These are phyloP conservation scores for Condylura cristata DNA, from an alignment of 2,113 vertebrate genomes.

Conservation along the genomic window DNA sequence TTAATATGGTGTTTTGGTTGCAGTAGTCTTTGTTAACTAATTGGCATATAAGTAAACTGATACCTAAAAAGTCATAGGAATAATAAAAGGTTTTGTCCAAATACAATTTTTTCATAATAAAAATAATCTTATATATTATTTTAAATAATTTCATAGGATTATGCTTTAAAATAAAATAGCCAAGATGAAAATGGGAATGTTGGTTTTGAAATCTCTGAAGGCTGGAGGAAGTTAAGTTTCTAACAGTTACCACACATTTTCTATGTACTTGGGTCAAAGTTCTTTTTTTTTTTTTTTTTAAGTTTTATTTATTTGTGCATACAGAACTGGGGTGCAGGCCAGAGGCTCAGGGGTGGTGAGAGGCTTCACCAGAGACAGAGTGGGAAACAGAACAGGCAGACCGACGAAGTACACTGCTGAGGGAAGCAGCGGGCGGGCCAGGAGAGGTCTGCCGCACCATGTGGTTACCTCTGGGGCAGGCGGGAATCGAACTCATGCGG, in stretches of 20 bases:
- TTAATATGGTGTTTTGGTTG: neutral
- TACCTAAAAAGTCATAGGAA: neutral
- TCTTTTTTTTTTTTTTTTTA: neutral
- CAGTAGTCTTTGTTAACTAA: neutral
- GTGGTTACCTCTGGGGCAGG: too few species aligned
- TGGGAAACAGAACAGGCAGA: too few species aligned
- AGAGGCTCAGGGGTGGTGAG: too few species aligned
- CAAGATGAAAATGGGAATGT: neutral
- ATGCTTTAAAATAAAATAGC: neutral
- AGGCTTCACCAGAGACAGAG: too few species aligned
- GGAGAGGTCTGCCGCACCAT: too few species aligned
- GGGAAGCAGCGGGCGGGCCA: too few species aligned
- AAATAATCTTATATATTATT: neutral
- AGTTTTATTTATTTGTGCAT: too few species aligned
- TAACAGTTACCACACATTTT: neutral
- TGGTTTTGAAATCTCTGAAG: neutral
- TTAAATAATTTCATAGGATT: neutral
- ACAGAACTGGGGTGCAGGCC: too few species aligned
- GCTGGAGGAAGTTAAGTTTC: neutral
- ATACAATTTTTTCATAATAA: neutral
- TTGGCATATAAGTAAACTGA: neutral
- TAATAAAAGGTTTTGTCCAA: neutral
- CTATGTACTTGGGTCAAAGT: neutral
- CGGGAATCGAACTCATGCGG: too few species aligned
- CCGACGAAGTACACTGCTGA: too few species aligned